phyloP scores from a whole-genome alignment of 2,113 vertebrate genomes.

The Python bivittatus region DNA sequence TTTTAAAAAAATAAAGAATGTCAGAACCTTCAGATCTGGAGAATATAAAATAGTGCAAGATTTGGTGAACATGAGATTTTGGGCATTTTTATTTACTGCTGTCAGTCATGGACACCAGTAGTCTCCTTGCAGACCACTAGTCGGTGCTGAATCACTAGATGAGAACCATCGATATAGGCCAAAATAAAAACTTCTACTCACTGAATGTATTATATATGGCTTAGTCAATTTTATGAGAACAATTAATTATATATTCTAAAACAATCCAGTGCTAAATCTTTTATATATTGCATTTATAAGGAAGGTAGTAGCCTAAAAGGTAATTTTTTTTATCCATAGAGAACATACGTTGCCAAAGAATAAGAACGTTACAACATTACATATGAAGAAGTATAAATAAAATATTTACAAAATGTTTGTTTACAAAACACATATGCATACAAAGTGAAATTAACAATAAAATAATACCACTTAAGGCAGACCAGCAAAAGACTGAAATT shows the following conservation, averaged over 20 bases:
- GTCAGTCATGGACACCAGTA: background rate
- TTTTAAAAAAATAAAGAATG: background rate
- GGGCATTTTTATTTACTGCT: background rate
- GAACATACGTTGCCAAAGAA: slow-evolving; percentile 67
- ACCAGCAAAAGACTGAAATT: slow-evolving; percentile 78
- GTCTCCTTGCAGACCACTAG: background rate
- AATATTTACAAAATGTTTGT: slow-evolving; percentile 78
- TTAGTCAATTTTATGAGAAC: slow-evolving; percentile 45
- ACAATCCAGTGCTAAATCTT: slow-evolving; percentile 47
- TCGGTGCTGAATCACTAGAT: background rate
- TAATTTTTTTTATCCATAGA: slow-evolving; percentile 69
- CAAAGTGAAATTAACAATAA: slow-evolving; percentile 73
- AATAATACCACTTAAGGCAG: slow-evolving; percentile 80
- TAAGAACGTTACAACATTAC: slow-evolving; percentile 74
- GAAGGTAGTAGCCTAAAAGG: slow-evolving; percentile 72
- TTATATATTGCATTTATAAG: slow-evolving; percentile 72
- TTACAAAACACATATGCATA: slow-evolving; percentile 79
- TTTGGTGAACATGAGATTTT: background rate
- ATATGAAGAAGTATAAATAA: slow-evolving; percentile 74
- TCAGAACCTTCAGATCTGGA: background rate
- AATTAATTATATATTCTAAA: slow-evolving; percentile 63
- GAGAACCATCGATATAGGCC: background rate
- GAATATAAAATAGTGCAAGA: background rate
- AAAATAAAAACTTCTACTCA: fast-evolving
- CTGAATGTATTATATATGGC: background rate